These are phyloP conservation scores for Pipistrellus pygmaeus DNA, from an alignment of 2,797 vertebrate genomes.

Conservation along the genomic window DNA sequence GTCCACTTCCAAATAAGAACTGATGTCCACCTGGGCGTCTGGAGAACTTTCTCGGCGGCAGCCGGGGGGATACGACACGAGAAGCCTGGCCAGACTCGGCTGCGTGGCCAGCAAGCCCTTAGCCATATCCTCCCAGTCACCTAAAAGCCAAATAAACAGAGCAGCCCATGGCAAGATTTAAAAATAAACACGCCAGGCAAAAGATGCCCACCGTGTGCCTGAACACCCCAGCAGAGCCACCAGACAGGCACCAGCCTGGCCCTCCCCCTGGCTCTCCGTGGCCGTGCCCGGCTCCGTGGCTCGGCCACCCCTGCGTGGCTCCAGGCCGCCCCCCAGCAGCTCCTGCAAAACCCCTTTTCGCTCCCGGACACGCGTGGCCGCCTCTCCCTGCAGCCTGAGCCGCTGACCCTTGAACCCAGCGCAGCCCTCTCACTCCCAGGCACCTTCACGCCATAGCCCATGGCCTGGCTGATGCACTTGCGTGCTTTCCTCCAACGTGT, in stretches of 20 bases:
- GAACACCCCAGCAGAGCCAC: conserved; percentile 23
- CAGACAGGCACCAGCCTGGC: too few species aligned
- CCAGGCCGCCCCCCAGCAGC: conserved; percentile 57
- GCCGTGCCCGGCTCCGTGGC: conserved; percentile 37
- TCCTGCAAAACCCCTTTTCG: conserved; percentile 63
- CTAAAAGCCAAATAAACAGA: conserved; percentile 79
- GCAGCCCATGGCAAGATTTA: background rate
- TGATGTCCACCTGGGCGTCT: conserved; percentile 59
- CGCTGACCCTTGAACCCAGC: conserved; percentile 61
- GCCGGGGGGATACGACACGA: conserved; percentile 8
- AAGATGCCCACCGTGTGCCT: conserved; percentile 51
- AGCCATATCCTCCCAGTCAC: background rate
- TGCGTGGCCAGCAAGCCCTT: conserved; percentile 62
- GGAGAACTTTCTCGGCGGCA: conserved; percentile 30
- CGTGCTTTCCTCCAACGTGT: conserved; percentile 70
- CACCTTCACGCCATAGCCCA: too few species aligned
- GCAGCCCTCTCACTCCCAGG: background rate
- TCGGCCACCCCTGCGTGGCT: conserved; percentile 33
- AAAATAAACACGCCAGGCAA: conserved; percentile 26
- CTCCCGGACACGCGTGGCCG: conserved; percentile 38
- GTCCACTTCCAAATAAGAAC: conserved; percentile 75
- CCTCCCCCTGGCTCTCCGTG: conserved; percentile 16
- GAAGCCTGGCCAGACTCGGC: conserved; percentile 65
- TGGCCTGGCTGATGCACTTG: conserved; percentile 54
- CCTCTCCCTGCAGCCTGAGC: conserved; percentile 35